phyloP scores from a whole-genome alignment of 2,888 invertebrate species.

The Dryococelus australis region DNA sequence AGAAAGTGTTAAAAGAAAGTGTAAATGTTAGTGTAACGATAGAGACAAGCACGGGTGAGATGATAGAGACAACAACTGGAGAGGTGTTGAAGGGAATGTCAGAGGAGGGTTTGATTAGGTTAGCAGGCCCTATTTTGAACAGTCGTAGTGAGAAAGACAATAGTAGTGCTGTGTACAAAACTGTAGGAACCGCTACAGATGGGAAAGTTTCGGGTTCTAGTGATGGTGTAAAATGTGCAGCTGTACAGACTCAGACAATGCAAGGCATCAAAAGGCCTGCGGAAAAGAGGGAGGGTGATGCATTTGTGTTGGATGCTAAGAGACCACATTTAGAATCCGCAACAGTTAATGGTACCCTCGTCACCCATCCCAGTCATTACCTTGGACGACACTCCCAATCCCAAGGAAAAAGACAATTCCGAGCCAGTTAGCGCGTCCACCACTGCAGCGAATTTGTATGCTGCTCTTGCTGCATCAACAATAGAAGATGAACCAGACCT shows the following conservation, averaged over 20 bases:
- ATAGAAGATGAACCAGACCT: constrained; percentile 79
- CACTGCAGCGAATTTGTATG: constrained; percentile 85
- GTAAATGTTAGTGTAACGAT: constrained; percentile 25
- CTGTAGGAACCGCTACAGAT: constrained; percentile 38
- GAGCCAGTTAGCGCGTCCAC: constrained; percentile 53
- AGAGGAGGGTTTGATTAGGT: constrained; percentile 47
- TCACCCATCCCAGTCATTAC: constrained; percentile 33
- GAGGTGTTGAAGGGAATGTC: constrained; percentile 54
- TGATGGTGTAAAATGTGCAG: constrained; percentile 33
- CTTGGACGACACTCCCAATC: not conserved
- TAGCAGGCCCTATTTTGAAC: constrained; percentile 30
- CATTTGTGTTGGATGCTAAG: constrained; percentile 33
- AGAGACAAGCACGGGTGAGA: constrained; percentile 49
- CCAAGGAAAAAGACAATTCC: constrained; percentile 38
- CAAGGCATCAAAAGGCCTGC: constrained; percentile 38
- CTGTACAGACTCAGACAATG: constrained; percentile 37
- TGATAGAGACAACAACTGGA: constrained; percentile 47
- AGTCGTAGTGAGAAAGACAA: constrained; percentile 34
- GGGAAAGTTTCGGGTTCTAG: constrained; percentile 22
- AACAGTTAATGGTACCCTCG: constrained; percentile 38
- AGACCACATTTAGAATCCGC: constrained; percentile 35
- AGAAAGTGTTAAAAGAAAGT: constrained; percentile 52
- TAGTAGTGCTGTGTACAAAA: constrained; percentile 36
- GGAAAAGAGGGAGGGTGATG: constrained; percentile 25
- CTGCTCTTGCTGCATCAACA: constrained; percentile 84